Evolutionary conservation across 2,888 invertebrate species (phyloP).

Genomic region (Junonia oenone): DNA sequence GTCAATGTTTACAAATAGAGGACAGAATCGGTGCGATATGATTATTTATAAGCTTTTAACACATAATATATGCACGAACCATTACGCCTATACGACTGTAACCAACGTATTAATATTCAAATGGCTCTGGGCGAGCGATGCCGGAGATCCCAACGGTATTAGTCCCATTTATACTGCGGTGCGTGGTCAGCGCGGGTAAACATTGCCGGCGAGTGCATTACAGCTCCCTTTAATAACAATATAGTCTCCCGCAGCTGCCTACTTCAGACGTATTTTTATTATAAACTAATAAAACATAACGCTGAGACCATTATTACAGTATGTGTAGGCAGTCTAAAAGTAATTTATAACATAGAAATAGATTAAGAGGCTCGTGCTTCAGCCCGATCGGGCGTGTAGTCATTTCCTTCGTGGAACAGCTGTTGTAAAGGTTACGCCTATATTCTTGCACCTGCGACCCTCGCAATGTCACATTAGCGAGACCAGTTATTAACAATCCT

Average conservation of each 20-base stretch:
- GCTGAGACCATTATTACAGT: conserved; percentile 14
- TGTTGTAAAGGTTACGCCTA: conserved; percentile 71
- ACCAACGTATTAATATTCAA: conserved; percentile 67
- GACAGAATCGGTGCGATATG: neutral
- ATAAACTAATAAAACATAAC: conserved; percentile 31
- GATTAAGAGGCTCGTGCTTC: conserved; percentile 50
- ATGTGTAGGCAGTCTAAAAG: conserved; percentile 19
- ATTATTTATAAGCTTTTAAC: conserved; percentile 54
- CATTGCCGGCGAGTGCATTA: conserved; percentile 25
- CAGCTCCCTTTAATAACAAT: conserved; percentile 40
- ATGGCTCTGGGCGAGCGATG: conserved; percentile 56
- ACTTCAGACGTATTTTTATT: conserved; percentile 39
- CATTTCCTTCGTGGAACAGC: conserved; percentile 65
- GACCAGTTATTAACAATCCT: conserved; percentile 61
- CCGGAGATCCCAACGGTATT: conserved; percentile 54
- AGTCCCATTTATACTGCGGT: conserved; percentile 56
- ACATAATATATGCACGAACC: conserved; percentile 54
- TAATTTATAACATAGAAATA: conserved; percentile 51
- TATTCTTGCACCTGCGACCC: conserved; percentile 65
- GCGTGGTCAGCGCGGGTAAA: conserved; percentile 40
- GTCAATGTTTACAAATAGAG: neutral
- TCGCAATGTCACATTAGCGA: conserved; percentile 42
- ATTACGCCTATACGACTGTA: conserved; percentile 53
- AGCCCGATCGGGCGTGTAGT: conserved; percentile 43
- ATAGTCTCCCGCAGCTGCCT: conserved; percentile 26